Percentiles rank a stretch among this genome's conserved stretches.
These are phyloP conservation scores for Coreoperca whiteheadi DNA, from an alignment of 2,113 vertebrate genomes.

Conservation along the genomic window DNA sequence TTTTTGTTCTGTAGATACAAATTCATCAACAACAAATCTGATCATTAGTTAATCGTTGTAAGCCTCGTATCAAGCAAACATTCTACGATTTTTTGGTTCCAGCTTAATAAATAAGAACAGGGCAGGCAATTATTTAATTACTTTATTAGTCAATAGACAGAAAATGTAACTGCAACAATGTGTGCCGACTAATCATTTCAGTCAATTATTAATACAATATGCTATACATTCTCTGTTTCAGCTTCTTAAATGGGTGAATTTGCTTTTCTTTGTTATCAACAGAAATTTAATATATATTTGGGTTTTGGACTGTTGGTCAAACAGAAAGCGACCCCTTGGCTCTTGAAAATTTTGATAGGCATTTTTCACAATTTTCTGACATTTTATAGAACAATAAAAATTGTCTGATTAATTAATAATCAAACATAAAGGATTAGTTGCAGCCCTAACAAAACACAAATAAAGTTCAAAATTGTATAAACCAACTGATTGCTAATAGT, in stretches of 20 bases:
- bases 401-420: background rate
- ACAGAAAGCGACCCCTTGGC: background rate
- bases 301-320: background rate
- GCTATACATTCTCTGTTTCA: background rate
- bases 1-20: background rate
- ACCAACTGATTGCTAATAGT: background rate
- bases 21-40: background rate
- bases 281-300: background rate
- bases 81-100: background rate
- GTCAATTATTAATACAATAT: background rate
- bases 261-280: background rate
- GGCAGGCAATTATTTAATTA: background rate
- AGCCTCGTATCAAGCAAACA: background rate
- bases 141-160: background rate
- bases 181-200: background rate
- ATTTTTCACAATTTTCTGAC: too few relatives aligned
- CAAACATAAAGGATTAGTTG: background rate
- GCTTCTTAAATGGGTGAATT: background rate
- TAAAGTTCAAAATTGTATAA: background rate
- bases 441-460: slow-evolving; percentile 1
- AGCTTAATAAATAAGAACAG: background rate
- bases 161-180: background rate
- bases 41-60: background rate
- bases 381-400: background rate
- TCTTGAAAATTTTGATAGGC: background rate